Conservation (phyloP, 2,113 vertebrate species). For the Perognathus longimembris region DNA sequence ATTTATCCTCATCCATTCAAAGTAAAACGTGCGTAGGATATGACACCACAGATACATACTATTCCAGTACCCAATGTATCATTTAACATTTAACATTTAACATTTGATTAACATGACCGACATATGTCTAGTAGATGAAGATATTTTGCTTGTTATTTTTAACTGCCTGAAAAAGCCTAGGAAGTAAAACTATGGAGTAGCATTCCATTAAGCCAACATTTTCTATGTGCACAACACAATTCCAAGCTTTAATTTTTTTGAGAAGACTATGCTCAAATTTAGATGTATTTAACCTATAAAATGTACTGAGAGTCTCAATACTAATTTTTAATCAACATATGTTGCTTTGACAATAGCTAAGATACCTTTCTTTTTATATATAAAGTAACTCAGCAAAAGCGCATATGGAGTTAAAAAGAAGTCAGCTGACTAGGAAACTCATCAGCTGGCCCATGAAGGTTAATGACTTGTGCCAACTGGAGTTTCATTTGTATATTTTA, state of each 20-base stretch:
- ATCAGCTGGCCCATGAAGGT: background rate
- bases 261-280: background rate
- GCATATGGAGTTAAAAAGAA: background rate
- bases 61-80: background rate
- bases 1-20: background rate
- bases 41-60: background rate
- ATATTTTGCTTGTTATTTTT: background rate
- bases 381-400: slow-evolving; percentile 15
- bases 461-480: background rate
- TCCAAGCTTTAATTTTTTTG: background rate
- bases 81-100: background rate
- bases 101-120: background rate
- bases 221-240: background rate
- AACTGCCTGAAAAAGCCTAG: background rate
- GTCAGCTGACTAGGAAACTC: slow-evolving; percentile 12
- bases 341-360: background rate
- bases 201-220: slow-evolving; percentile 17
- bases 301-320: background rate
- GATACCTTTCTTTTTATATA: slow-evolving; percentile 40
- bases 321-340: background rate
- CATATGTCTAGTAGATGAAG: background rate
- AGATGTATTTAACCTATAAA: background rate
- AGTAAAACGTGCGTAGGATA: background rate
- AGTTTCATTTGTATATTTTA: background rate
- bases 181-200: background rate